phyloP scores from a whole-genome alignment of 2,797 vertebrate genomes.

The Bufotes viridis region DNA sequence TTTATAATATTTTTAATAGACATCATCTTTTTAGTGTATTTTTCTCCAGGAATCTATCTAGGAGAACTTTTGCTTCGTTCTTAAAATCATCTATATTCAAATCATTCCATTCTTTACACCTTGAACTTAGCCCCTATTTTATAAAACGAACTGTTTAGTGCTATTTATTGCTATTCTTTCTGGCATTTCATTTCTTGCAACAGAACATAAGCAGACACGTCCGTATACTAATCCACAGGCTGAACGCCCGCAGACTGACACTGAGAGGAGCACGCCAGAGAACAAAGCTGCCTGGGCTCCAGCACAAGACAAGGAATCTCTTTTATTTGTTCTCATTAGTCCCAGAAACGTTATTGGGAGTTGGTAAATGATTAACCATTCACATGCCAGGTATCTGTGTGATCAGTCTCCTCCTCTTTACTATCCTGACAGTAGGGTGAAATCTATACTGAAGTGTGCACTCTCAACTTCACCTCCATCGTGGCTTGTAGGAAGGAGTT shows the following conservation, averaged over 20 bases:
- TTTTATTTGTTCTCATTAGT: not conserved
- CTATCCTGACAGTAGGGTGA: not conserved
- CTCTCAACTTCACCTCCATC: not conserved
- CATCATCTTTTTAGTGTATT: no score
- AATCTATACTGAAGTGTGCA: not conserved
- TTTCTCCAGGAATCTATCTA: no score
- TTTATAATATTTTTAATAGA: no score
- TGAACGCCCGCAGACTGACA: not conserved
- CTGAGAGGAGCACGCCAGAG: not conserved
- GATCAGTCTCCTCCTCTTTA: conserved; percentile 22
- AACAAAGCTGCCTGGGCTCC: not conserved
- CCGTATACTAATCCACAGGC: not conserved
- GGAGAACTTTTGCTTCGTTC: no score
- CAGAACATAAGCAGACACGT: not conserved
- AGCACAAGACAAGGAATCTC: not conserved
- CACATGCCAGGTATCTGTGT: not conserved
- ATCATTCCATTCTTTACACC: not conserved
- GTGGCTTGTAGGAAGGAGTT: not conserved
- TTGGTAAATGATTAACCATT: conserved; percentile 18
- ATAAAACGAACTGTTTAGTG: not conserved
- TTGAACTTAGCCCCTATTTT: no score
- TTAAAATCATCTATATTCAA: not conserved
- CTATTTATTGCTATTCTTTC: not conserved
- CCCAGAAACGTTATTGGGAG: not conserved
- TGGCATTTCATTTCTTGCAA: not conserved